phyloP scores from a whole-genome alignment of 2,888 invertebrate species.

The Acleris laterana region DNA sequence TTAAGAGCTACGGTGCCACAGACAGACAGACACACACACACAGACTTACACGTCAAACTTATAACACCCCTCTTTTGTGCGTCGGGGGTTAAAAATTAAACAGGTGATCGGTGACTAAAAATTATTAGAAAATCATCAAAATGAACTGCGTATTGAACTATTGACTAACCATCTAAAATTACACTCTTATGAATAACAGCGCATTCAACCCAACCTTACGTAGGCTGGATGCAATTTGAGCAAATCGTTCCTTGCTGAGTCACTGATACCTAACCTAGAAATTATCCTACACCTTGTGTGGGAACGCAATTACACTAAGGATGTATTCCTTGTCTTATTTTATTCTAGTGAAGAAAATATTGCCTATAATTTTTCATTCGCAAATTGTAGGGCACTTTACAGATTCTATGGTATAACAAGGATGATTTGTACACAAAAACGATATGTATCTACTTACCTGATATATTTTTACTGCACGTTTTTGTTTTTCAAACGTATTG shows the following conservation, averaged over 20 bases:
- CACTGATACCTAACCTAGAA: constrained; percentile 31
- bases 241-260: constrained; percentile 37
- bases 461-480: too few species aligned
- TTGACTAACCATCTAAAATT: not conserved
- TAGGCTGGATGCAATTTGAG: constrained; percentile 41
- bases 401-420: too few species aligned
- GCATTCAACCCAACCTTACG: constrained; percentile 42
- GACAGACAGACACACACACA: too few species aligned
- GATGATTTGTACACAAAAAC: too few species aligned
- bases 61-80: too few species aligned
- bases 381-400: constrained; percentile 1
- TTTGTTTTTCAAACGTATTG: too few species aligned
- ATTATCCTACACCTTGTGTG: constrained; percentile 35
- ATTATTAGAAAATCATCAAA: too few species aligned
- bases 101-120: too few species aligned
- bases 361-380: constrained; percentile 21
- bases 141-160: not conserved
- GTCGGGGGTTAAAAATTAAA: too few species aligned
- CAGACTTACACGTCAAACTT: too few species aligned
- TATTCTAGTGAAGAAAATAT: not conserved
- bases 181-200: constrained; percentile 37
- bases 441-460: too few species aligned
- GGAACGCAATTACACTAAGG: constrained; percentile 27
- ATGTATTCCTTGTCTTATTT: constrained; percentile 2
- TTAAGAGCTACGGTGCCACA: too few species aligned